Evolutionary conservation across 2,888 invertebrate species (phyloP).

Genomic region (Phorcus lineatus): DNA sequence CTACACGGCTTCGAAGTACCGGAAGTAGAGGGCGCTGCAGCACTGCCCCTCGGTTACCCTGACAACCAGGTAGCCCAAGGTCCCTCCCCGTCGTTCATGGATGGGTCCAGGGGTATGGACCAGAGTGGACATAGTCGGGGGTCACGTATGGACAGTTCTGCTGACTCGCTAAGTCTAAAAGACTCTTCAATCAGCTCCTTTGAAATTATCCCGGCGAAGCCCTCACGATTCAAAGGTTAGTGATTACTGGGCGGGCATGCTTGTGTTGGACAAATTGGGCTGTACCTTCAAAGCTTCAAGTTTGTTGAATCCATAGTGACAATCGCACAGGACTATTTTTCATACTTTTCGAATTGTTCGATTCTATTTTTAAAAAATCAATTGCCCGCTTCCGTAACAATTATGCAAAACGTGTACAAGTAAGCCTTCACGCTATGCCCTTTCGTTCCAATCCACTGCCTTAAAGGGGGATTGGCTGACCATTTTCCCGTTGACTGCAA

Average conservation of each 20-base stretch:
- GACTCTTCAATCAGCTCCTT: conserved; percentile 21
- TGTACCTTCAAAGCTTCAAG: too few species aligned
- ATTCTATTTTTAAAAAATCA: too few species aligned
- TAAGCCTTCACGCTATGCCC: too few species aligned
- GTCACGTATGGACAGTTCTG: conserved; percentile 14
- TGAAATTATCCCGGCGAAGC: conserved; percentile 20
- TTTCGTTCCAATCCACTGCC: too few species aligned
- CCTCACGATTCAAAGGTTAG: conserved; percentile 20
- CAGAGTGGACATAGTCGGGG: neutral
- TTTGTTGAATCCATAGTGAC: too few species aligned
- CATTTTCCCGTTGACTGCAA: too few species aligned
- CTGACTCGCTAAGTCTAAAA: conserved; percentile 9
- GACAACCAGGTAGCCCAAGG: neutral
- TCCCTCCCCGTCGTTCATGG: conserved; percentile 6
- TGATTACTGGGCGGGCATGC: neutral
- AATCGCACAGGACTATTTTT: too few species aligned
- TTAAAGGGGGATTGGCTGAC: too few species aligned
- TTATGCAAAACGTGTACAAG: too few species aligned
- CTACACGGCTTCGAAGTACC: neutral
- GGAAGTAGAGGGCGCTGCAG: conserved; percentile 16
- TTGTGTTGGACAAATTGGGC: neutral
- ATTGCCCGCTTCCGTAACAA: too few species aligned
- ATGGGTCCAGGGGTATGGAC: conserved; percentile 7
- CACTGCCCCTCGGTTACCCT: conserved; percentile 11
- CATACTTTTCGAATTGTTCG: too few species aligned